These are phyloP conservation scores for Elegia similella DNA, from an alignment of 2,888 invertebrate species.

Conservation along the genomic window DNA sequence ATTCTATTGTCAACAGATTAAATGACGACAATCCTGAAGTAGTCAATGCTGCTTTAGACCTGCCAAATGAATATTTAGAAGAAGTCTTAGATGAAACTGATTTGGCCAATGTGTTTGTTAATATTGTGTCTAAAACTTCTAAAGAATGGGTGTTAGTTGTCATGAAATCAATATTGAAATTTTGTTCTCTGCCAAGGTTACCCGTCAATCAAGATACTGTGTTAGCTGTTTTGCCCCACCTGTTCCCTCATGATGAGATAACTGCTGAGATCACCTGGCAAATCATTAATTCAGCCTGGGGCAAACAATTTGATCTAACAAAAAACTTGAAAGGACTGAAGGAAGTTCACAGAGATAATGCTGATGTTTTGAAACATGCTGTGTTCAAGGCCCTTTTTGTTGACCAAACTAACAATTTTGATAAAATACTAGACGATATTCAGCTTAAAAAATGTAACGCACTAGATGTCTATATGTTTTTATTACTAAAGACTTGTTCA, in stretches of 20 bases:
- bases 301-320: conserved; percentile 50
- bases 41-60: conserved; percentile 77
- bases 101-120: conserved; percentile 72
- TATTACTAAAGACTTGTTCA: conserved; percentile 69
- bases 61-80: conserved; percentile 56
- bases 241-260: conserved; percentile 78
- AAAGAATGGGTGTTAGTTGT: conserved; percentile 67
- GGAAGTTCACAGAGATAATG: conserved; percentile 38
- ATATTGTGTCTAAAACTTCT: conserved; percentile 69
- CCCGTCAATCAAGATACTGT: conserved; percentile 81
- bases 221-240: conserved; percentile 81
- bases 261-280: conserved; percentile 50
- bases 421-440: conserved; percentile 50
- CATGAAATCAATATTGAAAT: conserved; percentile 61
- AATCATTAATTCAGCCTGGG: conserved; percentile 63
- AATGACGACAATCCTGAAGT: conserved; percentile 85
- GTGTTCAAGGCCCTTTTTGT: conserved; percentile 59
- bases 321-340: conserved; percentile 40
- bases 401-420: conserved; percentile 44
- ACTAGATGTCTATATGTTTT: conserved; percentile 56
- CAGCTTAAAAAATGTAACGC: conserved; percentile 52
- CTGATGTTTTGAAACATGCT: conserved; percentile 44
- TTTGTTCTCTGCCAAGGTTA: conserved; percentile 64
- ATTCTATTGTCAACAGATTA: conserved; percentile 84
- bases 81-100: conserved; percentile 66